These are phyloP conservation scores for Malurus cyaneus DNA, from an alignment of 2,113 vertebrate genomes.

Conservation along the genomic window DNA sequence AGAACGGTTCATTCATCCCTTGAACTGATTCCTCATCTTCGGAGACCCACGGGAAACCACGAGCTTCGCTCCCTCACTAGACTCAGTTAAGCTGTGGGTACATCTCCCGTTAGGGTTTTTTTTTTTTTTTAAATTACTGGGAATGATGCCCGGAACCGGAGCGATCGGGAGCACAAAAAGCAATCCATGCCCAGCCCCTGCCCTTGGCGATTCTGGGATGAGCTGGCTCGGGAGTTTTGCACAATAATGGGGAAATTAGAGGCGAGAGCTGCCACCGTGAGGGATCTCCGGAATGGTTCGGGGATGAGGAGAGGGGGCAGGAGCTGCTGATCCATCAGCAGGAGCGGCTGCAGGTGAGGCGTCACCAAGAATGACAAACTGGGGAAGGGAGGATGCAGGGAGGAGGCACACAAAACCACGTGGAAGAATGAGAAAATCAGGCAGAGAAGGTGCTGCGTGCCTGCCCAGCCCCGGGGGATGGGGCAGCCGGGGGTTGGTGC, in stretches of 20 bases:
- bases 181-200: not conserved
- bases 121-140: accelerated
- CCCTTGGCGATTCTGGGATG: not conserved
- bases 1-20: too few relatives aligned
- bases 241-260: not conserved
- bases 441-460: not conserved
- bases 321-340: not conserved
- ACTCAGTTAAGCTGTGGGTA: too few relatives aligned
- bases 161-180: not conserved
- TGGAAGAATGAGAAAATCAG: not conserved
- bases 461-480: not conserved
- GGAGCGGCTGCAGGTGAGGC: not conserved
- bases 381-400: not conserved
- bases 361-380: not conserved
- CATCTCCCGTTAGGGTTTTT: too few relatives aligned
- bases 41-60: too few relatives aligned
- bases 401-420: not conserved
- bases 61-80: too few relatives aligned
- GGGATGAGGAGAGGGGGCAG: not conserved
- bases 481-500: not conserved
- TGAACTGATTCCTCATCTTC: too few relatives aligned
- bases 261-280: not conserved
- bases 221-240: not conserved
- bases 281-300: not conserved
- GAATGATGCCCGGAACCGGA: not conserved